Evolutionary conservation across 2,888 invertebrate genomes (phyloP).

Genomic region (Colostygia pectinataria): DNA sequence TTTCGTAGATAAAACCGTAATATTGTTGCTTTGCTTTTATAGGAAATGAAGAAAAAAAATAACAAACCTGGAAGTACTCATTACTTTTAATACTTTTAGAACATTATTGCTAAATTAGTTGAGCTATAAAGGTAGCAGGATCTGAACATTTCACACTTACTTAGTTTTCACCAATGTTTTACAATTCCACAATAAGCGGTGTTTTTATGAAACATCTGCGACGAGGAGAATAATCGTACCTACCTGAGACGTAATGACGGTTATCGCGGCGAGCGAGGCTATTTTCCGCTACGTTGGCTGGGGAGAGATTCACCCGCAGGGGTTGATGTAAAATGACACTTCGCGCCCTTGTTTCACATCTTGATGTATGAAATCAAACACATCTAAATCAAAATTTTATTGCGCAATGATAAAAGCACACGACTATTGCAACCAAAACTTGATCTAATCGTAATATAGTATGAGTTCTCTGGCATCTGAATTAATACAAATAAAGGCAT

Average conservation of each 20-base stretch:
- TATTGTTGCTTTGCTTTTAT: no score
- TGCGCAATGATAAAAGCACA: constrained; percentile 9
- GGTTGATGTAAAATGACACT: constrained; percentile 52
- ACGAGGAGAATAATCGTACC: constrained; percentile 25
- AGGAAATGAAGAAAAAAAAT: no score
- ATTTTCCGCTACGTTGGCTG: constrained; percentile 56
- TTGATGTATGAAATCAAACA: constrained; percentile 43
- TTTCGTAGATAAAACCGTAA: no score
- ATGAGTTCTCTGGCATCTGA: no score
- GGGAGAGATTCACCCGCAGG: constrained; percentile 38
- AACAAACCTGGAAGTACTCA: no score
- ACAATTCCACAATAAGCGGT: constrained; percentile 19
- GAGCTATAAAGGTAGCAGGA: no score
- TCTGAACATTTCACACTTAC: background rate
- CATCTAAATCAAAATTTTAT: constrained; percentile 19
- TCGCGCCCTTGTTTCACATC: constrained; percentile 39
- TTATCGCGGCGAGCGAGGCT: constrained; percentile 43
- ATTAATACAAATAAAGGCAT: no score
- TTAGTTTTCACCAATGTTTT: constrained; percentile 21
- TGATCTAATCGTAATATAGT: no score
- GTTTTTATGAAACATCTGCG: constrained; percentile 28
- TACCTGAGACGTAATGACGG: constrained; percentile 30
- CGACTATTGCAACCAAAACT: no score
- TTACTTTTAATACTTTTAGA: no score
- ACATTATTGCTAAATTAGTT: no score